Conservation (phyloP, 2,797 vertebrate genomes). For the Oophaga sylvatica region DNA sequence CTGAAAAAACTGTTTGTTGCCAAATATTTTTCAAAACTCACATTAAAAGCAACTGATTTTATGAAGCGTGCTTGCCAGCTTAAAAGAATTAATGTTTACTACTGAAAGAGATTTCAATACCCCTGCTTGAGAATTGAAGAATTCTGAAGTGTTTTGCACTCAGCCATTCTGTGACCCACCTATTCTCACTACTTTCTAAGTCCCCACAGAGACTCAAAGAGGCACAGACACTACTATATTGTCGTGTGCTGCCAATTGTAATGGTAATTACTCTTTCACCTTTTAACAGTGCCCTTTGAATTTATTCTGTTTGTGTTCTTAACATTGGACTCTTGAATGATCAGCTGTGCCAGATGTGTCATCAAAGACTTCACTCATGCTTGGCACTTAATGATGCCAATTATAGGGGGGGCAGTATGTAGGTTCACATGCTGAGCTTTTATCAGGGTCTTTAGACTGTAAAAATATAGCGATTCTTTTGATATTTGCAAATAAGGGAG, state of each 20-base stretch:
- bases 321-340: constrained; percentile 55
- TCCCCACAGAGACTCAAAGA: constrained; percentile 38
- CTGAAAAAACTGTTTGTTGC: not conserved
- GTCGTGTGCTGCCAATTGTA: constrained; percentile 61
- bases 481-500: constrained; percentile 70
- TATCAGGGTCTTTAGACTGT: constrained; percentile 50
- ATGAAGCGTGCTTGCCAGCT: constrained; percentile 6
- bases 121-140: constrained; percentile 16
- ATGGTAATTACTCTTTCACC: constrained; percentile 61
- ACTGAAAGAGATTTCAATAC: constrained; percentile 24
- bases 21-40: not conserved
- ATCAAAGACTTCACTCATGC: constrained; percentile 53
- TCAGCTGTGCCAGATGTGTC: constrained; percentile 63
- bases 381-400: constrained; percentile 61
- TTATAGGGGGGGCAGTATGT: constrained; percentile 62
- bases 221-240: constrained; percentile 52
- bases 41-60: constrained; percentile 31
- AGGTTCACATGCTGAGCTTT: constrained; percentile 63
- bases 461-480: constrained; percentile 68
- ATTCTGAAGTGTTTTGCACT: constrained; percentile 41
- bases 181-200: constrained; percentile 44
- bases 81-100: constrained; percentile 16
- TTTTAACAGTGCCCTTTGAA: constrained; percentile 58
- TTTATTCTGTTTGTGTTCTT: constrained; percentile 58
- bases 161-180: constrained; percentile 38